phyloP scores from a whole-genome alignment of 2,797 vertebrate genomes.

The Discoglossus pictus region DNA sequence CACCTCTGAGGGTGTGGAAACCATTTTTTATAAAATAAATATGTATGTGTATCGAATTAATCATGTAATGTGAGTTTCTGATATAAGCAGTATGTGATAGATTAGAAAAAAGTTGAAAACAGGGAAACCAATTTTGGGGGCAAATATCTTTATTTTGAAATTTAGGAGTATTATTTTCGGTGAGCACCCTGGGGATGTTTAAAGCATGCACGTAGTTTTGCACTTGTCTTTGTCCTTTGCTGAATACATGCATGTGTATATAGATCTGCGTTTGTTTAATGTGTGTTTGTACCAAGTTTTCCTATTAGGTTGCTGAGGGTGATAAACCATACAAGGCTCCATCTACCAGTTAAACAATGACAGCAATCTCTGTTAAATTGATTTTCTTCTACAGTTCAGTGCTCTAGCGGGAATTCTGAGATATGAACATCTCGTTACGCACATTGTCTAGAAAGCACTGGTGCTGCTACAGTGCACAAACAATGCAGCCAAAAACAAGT shows the following conservation, averaged over 20 bases:
- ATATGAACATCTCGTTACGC: conserved; percentile 37
- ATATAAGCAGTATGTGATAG: too few relatives aligned
- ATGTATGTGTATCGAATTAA: too few relatives aligned
- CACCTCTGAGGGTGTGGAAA: too few relatives aligned
- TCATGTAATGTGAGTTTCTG: too few relatives aligned
- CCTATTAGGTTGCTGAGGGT: not conserved
- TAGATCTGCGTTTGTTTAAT: conserved; percentile 28
- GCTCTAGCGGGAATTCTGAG: conserved; percentile 32
- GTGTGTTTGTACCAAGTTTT: conserved; percentile 28
- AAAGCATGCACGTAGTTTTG: too few relatives aligned
- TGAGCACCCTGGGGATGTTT: too few relatives aligned
- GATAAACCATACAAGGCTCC: conserved; percentile 25
- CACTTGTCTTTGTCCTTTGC: too few relatives aligned
- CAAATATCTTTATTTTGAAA: too few relatives aligned
- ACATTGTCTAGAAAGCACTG: conserved; percentile 37
- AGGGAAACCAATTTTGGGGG: too few relatives aligned
- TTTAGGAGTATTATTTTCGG: too few relatives aligned
- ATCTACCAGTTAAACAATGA: conserved; percentile 45
- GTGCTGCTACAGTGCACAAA: conserved; percentile 12
- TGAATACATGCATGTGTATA: conserved; percentile 8
- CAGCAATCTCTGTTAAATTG: conserved; percentile 45
- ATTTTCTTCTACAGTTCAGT: conserved; percentile 37
- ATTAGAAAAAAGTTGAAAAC: too few relatives aligned
- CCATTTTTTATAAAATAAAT: too few relatives aligned
- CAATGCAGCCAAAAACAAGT: conserved; percentile 11